Evolutionary conservation across 2,797 vertebrate genomes (phyloP).

Genomic region (Margarornis squamiger): DNA sequence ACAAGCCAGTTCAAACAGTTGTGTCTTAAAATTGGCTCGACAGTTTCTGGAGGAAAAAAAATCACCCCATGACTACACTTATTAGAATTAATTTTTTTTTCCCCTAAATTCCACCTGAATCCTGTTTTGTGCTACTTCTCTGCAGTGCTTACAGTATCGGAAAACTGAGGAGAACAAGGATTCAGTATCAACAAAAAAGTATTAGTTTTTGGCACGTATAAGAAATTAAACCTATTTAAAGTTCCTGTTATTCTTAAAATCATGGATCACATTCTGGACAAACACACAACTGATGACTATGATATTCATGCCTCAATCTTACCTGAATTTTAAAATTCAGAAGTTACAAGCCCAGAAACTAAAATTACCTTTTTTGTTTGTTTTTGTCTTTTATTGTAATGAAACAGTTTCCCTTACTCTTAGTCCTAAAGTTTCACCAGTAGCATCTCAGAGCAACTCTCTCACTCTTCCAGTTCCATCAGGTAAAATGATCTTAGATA

Average conservation of each 20-base stretch:
- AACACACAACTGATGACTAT: not conserved
- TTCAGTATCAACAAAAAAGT: not conserved
- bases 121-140: not conserved
- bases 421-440: constrained; percentile 82
- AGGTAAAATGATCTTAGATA: constrained; percentile 67
- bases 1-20: not conserved
- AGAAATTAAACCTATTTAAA: not conserved
- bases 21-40: not conserved
- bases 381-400: constrained; percentile 15
- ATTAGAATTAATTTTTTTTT: not conserved
- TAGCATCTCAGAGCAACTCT: constrained; percentile 81
- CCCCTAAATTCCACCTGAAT: not conserved
- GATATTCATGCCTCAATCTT: not conserved
- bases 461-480: constrained; percentile 74
- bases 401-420: constrained; percentile 80
- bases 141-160: not conserved
- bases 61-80: rapidly evolving
- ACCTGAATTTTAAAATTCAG: not conserved
- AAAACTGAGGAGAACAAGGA: not conserved
- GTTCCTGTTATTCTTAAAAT: not conserved
- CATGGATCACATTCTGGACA: not conserved
- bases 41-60: not conserved
- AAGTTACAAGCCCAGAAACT: not conserved
- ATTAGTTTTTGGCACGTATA: not conserved
- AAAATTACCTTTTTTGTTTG: not conserved